Evolutionary conservation across 1,140 invertebrate species (phyloP).

Genomic region (Panagrolaimus sp.): DNA sequence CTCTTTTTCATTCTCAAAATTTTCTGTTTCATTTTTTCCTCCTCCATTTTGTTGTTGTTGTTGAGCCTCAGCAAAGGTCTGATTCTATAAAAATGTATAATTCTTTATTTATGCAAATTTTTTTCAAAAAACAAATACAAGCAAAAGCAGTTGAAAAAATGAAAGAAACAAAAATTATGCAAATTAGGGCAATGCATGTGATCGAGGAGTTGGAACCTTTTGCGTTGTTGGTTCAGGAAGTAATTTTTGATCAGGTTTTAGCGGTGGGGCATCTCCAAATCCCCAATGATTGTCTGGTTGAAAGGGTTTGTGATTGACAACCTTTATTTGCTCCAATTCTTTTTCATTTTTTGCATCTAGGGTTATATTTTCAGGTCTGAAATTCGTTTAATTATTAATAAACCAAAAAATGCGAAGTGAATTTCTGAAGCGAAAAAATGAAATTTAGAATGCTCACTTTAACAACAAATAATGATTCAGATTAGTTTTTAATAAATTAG

Average conservation of each 20-base stretch:
- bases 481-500: no score
- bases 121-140: constrained; percentile 9
- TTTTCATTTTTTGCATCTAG: constrained; percentile 2
- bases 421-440: neutral
- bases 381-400: no score
- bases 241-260: neutral
- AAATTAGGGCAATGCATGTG: neutral
- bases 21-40: no score
- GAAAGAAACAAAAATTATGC: neutral
- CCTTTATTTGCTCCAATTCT: neutral
- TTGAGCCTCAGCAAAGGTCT: no score
- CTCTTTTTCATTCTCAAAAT: constrained; percentile 6
- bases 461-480: no score
- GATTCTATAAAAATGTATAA: no score
- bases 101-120: neutral
- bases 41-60: no score
- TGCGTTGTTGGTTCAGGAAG: neutral
- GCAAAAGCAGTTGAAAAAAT: neutral
- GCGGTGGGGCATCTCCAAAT: constrained; percentile 3
- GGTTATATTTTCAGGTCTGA: constrained; percentile 10
- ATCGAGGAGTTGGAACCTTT: neutral
- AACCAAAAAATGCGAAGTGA: no score
- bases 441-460: neutral
- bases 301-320: constrained; percentile 6
- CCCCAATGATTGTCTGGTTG: constrained; percentile 7